phyloP scores from a whole-genome alignment of 2,113 vertebrate species.

The Mesembrinibis cayennensis region DNA sequence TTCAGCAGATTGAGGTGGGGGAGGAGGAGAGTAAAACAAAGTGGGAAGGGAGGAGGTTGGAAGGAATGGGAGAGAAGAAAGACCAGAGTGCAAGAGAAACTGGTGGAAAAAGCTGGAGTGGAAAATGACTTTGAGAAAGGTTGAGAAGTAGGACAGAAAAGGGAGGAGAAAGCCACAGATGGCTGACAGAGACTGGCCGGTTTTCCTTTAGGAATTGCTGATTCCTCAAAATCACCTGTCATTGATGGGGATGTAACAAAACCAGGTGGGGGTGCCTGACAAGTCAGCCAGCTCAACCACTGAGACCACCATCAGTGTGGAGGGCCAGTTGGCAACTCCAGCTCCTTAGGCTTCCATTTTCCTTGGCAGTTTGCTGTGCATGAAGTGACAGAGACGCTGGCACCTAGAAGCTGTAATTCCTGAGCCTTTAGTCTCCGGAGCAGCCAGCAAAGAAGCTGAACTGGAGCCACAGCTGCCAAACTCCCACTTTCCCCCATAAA shows the following conservation, averaged over 20 bases:
- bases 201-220: neutral
- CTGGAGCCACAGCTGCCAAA: neutral
- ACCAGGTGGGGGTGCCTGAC: neutral
- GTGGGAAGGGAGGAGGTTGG: neutral
- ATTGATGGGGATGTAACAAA: neutral
- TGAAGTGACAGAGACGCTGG: neutral
- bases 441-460: neutral
- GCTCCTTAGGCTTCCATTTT: neutral
- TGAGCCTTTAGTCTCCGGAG: neutral
- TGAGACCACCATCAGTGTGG: neutral
- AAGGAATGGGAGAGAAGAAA: neutral
- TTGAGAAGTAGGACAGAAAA: neutral
- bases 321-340: neutral
- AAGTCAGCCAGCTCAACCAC: neutral
- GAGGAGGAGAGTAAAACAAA: neutral
- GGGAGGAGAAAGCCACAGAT: neutral
- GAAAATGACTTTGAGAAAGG: neutral
- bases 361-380: neutral
- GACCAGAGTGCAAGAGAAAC: neutral
- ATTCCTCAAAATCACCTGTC: neutral
- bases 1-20: neutral
- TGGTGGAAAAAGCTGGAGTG: neutral
- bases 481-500: neutral
- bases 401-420: neutral
- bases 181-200: neutral